Evolutionary conservation across 2,888 invertebrate genomes (phyloP).

Genomic region (Drosophila algonquin): DNA sequence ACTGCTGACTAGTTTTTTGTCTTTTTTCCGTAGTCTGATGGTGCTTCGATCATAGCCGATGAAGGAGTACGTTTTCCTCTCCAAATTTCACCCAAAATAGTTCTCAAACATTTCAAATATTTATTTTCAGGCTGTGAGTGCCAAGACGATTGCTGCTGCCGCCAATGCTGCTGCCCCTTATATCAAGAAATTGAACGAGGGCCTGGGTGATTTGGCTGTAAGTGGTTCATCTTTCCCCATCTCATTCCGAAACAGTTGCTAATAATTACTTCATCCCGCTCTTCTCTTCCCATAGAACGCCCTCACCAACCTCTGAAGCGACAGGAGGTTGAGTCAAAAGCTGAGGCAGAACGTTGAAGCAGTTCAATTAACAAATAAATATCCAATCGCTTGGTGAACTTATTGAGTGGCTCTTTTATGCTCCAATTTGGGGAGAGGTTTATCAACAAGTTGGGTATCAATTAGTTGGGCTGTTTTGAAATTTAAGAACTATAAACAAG

Average conservation of each 20-base stretch:
- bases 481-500: conserved; percentile 68
- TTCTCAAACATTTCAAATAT: not conserved
- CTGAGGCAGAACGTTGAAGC: conserved; percentile 10
- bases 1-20: not conserved
- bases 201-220: conserved; percentile 46
- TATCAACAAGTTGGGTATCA: conserved; percentile 67
- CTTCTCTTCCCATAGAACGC: conserved; percentile 40
- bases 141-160: conserved; percentile 47
- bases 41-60: conserved; percentile 52
- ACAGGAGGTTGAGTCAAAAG: not conserved
- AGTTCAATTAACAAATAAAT: conserved; percentile 33
- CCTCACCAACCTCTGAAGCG: conserved; percentile 41
- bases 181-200: conserved; percentile 39
- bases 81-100: not conserved
- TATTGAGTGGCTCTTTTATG: conserved; percentile 30
- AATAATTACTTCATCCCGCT: conserved; percentile 26
- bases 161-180: conserved; percentile 50
- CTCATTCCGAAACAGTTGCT: conserved; percentile 3
- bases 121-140: conserved; percentile 40
- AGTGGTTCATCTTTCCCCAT: conserved; percentile 11
- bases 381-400: conserved; percentile 48
- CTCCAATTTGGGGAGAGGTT: conserved; percentile 57
- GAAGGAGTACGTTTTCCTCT: conserved; percentile 38
- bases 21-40: conserved; percentile 27
- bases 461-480: conserved; percentile 70